Base-by-base conservation (phyloP, 2,113 vertebrate species). In the Leptocoma aspasia region DNA sequence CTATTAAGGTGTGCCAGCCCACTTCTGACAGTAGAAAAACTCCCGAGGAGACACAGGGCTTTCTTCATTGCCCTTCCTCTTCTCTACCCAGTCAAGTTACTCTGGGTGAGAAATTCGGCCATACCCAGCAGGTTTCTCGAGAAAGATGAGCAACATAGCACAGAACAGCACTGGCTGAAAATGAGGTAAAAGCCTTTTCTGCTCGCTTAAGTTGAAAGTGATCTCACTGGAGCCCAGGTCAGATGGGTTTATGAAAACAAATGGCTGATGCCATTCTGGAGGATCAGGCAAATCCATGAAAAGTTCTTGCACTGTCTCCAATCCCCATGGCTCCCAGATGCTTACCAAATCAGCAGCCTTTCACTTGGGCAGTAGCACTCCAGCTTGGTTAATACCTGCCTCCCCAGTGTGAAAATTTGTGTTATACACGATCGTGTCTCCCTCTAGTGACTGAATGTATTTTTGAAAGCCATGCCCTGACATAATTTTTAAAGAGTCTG, bases 371-470 rank as follows among this genome's bases (percentile, higher is more conserved):
- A 18, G 52, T 15, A 73, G 54, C 42, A 47, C 26, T 79, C 14
- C 44, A 61, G 31, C 50, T 42, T 60, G 47, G 35, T 18, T 75
- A 42, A 31, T 41, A 59, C 17, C 27, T 89, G 56, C 49, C 49
- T 87, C 15, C 22, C 23, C 4, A 1, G 1, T 15, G 8, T 10
- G 66, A 86, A 77, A 82, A 70, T 66, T 66, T 77, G 66, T 65
- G 63, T 95, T 96, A 73, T 33, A 70, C 0, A 44, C 59, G 41
- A 95, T 88, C 60, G 12, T 83, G 60, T 95, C 95, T 95, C 90
- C 92, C 94, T 94, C 92, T 96, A 94, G 95, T 94, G 90, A 93
- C 94, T 78, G 77, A 92, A 94, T 19, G 24, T 17, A 83, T 87
- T 92, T 91, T 92, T 90, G 30, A 59, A 94, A 91, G 79, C 33